Base-by-base conservation (phyloP, 2,113 vertebrate genomes). In the Hippoglossus stenolepis region DNA sequence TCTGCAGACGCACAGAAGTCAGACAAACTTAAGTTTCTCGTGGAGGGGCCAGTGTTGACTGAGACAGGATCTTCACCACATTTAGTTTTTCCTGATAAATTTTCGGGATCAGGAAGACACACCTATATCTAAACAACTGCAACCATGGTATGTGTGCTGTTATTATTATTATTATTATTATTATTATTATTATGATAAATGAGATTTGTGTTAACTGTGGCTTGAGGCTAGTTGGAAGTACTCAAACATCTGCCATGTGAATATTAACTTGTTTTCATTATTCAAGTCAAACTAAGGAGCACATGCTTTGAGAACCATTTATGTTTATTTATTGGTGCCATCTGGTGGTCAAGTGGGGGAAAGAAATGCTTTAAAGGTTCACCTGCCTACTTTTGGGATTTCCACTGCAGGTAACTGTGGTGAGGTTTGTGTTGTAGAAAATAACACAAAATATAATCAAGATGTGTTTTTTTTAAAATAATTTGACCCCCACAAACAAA, bases 121-220 rank as follows among this genome's bases (percentile, higher is more conserved):
- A 2, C 43, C 38, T 65, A 1, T 51, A 61, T 17, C 49, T 2
- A 3, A 31, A 7, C 35, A 59, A 26, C 31, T 69, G 47, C 14
- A 79, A 73, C 31, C 15, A 90, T 87, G 88, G 87, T 90, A 90
- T 31, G 90, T 89, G 58, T 45, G 28, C 2, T 54, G 5, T 21
- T 24, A 8, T 21, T 24, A 2, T 60, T 31, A 31, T 31, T 60
- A 31, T 18, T 20, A 18, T 58, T 58, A 18, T 21, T 23, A 8
- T 21, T 24, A 2, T 60, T 35, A 31, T 31, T 60, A 35, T 18
- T 20, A 20, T 59, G 17, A 20, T 59, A 17, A 15, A 13, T 15
- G 12, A 15, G 4, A 57, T 58, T 9, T 7, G 5, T 62, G 21
- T 45, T 43, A 14, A 38, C 71, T 47, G 26, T 8, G 2, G 3